phyloP scores from a whole-genome alignment of 2,888 invertebrate genomes.

The Pimpla rufipes region DNA sequence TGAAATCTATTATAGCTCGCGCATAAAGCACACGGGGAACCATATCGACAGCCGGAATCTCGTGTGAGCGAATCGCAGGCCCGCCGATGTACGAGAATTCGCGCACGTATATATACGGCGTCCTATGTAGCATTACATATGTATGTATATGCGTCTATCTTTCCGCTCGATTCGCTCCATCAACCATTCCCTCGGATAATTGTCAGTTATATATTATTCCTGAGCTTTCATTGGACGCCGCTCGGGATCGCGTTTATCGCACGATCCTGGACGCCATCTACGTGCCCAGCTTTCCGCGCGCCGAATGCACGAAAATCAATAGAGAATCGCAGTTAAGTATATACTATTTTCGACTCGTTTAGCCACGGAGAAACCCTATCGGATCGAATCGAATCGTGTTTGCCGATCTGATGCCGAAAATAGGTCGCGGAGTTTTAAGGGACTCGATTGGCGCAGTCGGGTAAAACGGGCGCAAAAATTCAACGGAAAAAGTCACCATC shows the following conservation, averaged over 20 bases:
- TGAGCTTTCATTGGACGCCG: conserved; percentile 31
- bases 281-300: background rate
- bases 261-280: background rate
- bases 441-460: background rate
- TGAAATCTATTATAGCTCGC: conserved; percentile 62
- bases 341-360: background rate
- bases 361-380: background rate
- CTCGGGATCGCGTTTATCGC: background rate
- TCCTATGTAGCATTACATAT: background rate
- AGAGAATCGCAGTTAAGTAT: background rate
- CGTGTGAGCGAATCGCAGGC: conserved; percentile 28
- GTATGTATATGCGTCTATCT: conserved; percentile 16
- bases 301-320: conserved; percentile 1
- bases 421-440: background rate
- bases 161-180: conserved; percentile 21
- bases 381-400: background rate
- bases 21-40: conserved; percentile 46
- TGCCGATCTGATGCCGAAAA: background rate
- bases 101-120: background rate
- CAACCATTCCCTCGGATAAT: conserved; percentile 47
- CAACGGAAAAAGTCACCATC: no score
- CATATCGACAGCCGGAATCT: conserved; percentile 60
- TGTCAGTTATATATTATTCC: conserved; percentile 51
- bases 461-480: background rate
- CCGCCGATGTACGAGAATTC: conserved; percentile 3